Evolutionary conservation across 2,113 vertebrate genomes (phyloP), one percentile per base, ranked within the genome.

Genomic region (Willisornis vidua): DNA sequence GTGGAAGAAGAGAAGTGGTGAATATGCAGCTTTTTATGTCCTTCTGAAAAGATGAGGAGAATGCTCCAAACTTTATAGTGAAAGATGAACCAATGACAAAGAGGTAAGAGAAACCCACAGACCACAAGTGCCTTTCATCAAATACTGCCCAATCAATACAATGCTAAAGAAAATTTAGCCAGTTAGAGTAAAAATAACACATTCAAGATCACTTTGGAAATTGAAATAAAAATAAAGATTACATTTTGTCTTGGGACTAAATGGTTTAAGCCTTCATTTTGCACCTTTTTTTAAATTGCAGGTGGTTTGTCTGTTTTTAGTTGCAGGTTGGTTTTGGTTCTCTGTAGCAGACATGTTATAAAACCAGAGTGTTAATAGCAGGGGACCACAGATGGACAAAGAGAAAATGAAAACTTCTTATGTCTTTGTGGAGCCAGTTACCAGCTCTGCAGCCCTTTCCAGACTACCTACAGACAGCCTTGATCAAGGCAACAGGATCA

Each of bases 151-250:
- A 61, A 91, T 96, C 84, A 37, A 95, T 96, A 96, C 35, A 74
- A 82, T 4, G 10, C 15, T 85, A 90, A 96, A 76, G n/a, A 84
- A 85, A 76, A 85, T 79, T 54, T 92, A 67, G 75, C 70, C 39
- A 26, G 3, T 31, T 84, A 23, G 45, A 45, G 24, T 87, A 79
- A 94, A 97, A 97, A 97, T 96, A 97, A 87, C 87, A 28, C 55
- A 28, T 57, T 85, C 29, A 88, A 71, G 70, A 89, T 91, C 15
- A 26, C 75, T 94, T 94, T 86, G 87, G 61, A 96, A 93, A 84
- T 39, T 2, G 55, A 51, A 46, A 70, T 89, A 75, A 96, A 97
- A 94, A 91, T 86, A 95, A 90, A 58, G 24, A 39, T 24, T 39
- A 79, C 12, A 15, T 74, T 89, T 92, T 96, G 37, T 63, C 3